These are phyloP conservation scores for Ecliptopera silaceata DNA, from an alignment of 2,888 invertebrate species.

Conservation along the genomic window DNA sequence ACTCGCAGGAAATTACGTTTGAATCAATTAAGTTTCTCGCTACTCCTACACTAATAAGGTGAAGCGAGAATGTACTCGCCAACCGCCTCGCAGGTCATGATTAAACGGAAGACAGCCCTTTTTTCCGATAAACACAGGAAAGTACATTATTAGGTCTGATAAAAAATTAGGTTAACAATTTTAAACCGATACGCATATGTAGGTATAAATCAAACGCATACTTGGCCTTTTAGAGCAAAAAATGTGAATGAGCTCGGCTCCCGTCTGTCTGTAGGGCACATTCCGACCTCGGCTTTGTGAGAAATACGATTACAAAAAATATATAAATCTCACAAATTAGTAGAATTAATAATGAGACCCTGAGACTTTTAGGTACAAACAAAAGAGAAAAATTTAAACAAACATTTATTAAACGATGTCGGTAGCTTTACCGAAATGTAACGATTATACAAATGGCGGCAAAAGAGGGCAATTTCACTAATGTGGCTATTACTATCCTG, in stretches of 20 bases:
- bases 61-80: too few species aligned
- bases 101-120: too few species aligned
- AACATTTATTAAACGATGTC: conserved; percentile 10
- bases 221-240: conserved; percentile 10
- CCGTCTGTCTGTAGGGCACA: conserved; percentile 29
- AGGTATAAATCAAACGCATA: too few species aligned
- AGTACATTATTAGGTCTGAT: too few species aligned
- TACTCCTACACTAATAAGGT: too few species aligned
- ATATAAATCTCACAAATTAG: background rate
- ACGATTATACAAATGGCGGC: conserved; percentile 25
- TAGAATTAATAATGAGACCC: conserved; percentile 6
- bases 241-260: conserved; percentile 18
- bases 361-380: background rate
- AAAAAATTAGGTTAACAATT: too few species aligned
- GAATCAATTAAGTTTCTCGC: background rate
- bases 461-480: conserved; percentile 23
- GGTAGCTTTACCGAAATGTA: conserved; percentile 17
- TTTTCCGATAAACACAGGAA: too few species aligned
- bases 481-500: conserved; percentile 18
- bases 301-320: conserved; percentile 38
- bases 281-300: conserved; percentile 31
- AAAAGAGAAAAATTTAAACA: conserved; percentile 14
- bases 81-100: too few species aligned
- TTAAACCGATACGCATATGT: too few species aligned
- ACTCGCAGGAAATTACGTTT: conserved; percentile 16